phyloP scores from a whole-genome alignment of 2,888 invertebrate species.

The Hesperia comma region DNA sequence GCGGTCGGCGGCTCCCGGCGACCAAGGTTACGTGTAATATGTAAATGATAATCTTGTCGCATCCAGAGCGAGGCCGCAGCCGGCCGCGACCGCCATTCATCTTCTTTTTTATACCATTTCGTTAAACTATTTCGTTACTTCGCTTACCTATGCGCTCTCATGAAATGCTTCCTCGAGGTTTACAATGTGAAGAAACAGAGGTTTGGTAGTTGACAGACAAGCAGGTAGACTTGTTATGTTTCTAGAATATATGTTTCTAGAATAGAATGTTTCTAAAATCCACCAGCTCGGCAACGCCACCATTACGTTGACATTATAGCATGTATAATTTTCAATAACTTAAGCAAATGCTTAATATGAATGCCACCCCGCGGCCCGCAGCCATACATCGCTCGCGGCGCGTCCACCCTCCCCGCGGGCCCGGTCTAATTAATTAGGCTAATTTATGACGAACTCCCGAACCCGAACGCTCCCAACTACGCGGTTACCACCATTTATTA shows the following conservation, averaged over 20 bases:
- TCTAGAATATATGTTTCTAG: too few species aligned
- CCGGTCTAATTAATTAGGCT: constrained; percentile 23
- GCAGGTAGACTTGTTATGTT: too few species aligned
- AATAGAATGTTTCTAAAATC: too few species aligned
- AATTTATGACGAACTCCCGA: constrained; percentile 26
- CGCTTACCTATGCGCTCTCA: background rate
- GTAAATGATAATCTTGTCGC: constrained; percentile 9
- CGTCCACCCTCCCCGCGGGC: constrained; percentile 13
- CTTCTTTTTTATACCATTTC: constrained; percentile 5
- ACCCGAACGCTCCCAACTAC: constrained; percentile 24
- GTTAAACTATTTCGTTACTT: background rate
- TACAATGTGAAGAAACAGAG: too few species aligned
- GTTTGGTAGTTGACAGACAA: too few species aligned
- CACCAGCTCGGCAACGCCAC: too few species aligned
- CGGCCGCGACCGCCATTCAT: background rate
- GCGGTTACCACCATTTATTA: constrained; percentile 13
- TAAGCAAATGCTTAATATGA: too few species aligned
- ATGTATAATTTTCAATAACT: too few species aligned
- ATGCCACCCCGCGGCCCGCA: too few species aligned
- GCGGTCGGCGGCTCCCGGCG: background rate
- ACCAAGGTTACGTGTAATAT: constrained; percentile 21
- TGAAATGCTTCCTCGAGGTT: too few species aligned
- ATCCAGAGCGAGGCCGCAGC: background rate
- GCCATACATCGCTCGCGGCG: too few species aligned
- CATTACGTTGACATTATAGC: too few species aligned